Evolutionary conservation across 2,113 vertebrate species (phyloP), one percentile per base, ranked within the genome.

Genomic region (Atrichornis clamosus): DNA sequence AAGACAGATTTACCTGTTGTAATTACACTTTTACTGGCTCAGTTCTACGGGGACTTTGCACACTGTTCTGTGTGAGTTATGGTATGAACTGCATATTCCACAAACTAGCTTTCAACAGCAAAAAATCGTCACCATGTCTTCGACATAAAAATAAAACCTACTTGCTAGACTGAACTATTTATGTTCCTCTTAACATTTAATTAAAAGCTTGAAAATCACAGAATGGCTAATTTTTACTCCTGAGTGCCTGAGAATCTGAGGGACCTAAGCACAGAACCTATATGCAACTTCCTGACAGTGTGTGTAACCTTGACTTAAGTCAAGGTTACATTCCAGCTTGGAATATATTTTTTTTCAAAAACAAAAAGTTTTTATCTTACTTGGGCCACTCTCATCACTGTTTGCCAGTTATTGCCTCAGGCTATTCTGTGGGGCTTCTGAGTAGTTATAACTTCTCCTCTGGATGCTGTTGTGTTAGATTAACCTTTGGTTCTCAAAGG

Each of bases 401-500:
- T 87, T 95, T 67, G 26, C 41, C 15, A 77, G 7, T 93, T 94
- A 87, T 12, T 91, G 68, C 93, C 60, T 96, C 50, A 65, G 72
- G 95, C 19, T 90, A 15, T 90, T 93, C 68, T 77, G 47, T 52
- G 55, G 33, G 41, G 28, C 39, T 88, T 88, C 64, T 86, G 59
- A 70, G 46, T 47, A 77, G 78, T 83, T 94, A 94, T 90, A 95
- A 80, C 15, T 74, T 93, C 72, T 76, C 73, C 18, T 89, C 55
- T 88, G 72, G 59, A 90, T 81, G 46, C 39, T 74, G 44, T 93
- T 96, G 87, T 92, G 63, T 90, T 88, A 95, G 79, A 96, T 92
- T 96, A 96, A 96, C 93, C 79, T 95, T 56, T 93, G 63, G 33
- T 74, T 92, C 82, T 91, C 52, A 80, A 81, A 90, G 88, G 80